Evolutionary conservation across 2,888 invertebrate genomes (phyloP).

Genomic region (Pheosia gnoma): DNA sequence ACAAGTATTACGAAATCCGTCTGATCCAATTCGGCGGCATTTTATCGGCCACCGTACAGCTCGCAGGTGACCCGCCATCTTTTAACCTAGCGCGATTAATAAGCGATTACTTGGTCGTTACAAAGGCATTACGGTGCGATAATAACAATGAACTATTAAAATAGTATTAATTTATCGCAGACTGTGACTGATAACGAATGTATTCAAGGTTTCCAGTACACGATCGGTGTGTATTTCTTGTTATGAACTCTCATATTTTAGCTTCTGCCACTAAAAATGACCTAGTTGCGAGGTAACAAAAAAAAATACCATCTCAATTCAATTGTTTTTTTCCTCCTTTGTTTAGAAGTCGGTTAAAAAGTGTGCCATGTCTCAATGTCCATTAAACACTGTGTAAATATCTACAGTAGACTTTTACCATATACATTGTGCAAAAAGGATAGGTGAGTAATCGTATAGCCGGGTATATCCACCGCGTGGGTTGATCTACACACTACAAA

Average conservation of each 20-base stretch:
- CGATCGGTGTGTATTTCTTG: slow-evolving; percentile 16
- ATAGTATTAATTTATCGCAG: slow-evolving; percentile 59
- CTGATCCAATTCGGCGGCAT: slow-evolving; percentile 24
- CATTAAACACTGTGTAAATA: too few species aligned
- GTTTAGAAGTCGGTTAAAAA: too few species aligned
- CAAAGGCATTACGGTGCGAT: slow-evolving; percentile 51
- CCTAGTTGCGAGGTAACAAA: too few species aligned
- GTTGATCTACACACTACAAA: too few species aligned
- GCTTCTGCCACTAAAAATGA: too few species aligned
- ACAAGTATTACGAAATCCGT: not conserved
- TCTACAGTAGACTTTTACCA: too few species aligned
- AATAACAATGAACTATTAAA: slow-evolving; percentile 56
- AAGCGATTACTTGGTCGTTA: slow-evolving; percentile 67
- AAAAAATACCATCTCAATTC: too few species aligned
- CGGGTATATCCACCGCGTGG: too few species aligned
- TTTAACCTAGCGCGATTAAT: slow-evolving; percentile 60
- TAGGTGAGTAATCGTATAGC: too few species aligned
- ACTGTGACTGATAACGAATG: slow-evolving; percentile 46
- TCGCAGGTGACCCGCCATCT: slow-evolving; percentile 34
- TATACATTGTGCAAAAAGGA: too few species aligned
- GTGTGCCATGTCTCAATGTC: too few species aligned
- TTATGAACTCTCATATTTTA: slow-evolving; percentile 15
- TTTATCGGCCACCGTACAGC: slow-evolving; percentile 35
- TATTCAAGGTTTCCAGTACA: slow-evolving; percentile 29
- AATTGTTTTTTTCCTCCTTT: too few species aligned